Base-by-base conservation (phyloP, 2,113 vertebrate species). In the Ciconia boyciana region DNA sequence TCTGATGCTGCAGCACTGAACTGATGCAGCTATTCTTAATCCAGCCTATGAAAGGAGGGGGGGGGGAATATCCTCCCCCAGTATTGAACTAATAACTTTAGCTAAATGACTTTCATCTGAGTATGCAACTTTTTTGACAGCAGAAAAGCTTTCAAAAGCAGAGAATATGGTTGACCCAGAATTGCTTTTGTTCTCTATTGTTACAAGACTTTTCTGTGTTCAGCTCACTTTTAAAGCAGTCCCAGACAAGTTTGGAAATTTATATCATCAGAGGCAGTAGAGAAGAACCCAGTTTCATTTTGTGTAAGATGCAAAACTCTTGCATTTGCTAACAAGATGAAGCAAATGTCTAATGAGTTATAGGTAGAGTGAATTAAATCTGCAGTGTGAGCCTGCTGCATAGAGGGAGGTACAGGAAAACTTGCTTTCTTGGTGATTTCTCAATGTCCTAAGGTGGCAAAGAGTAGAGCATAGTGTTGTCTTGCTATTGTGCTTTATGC, bases 1-100 rank as follows among this genome's bases (percentile, higher is more conserved):
- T 98, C 96, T 97, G 96, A 91, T 96, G 79, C 95, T 94, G 88
- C 89, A 96, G 97, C 77, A 19, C 80, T 93, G 83, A 69, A 92
- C 84, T 90, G 84, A 78, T 96, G 93, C 96, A 95, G 88, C 86
- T 85, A 25, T 68, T 82, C 41, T 51, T 78, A 44, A 79, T n/a
- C 11, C 64, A 85, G 48, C 31, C 77, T n/a, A 2, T 29, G 64
- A 51, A 54, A 36, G 29, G 22, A 15, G 39, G 14, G 24, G 14
- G 29, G 25, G 26, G 5, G 41, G 6, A 52, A 8, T 20, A 4
- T 44, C 44, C 24, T 57, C 16, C 71, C 62, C 58, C 11, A 1
- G 8, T 12, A 26, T 36, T 64, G 79, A 72, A 24, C 34, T 80
- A 52, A 41, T 51, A 28, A 16, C 65, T 13, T n/a, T 22, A 87